Evolutionary conservation across 2,113 vertebrate species (phyloP).

Genomic region (Cnemophilus loriae): DNA sequence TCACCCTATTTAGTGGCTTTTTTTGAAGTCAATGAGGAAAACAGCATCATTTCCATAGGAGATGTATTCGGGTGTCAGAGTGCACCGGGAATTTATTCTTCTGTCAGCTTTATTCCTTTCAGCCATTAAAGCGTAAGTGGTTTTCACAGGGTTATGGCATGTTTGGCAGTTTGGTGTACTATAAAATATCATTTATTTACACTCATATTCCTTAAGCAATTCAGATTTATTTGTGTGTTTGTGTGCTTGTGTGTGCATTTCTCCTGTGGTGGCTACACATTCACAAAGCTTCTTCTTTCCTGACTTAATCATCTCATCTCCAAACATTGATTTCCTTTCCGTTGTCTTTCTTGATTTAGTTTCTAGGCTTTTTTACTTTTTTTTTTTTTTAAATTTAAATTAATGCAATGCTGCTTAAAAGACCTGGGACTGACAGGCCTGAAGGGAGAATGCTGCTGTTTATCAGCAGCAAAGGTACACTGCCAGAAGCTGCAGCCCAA

Average conservation of each 20-base stretch:
- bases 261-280: not conserved
- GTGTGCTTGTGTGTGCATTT: not conserved
- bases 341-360: not conserved
- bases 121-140: not conserved
- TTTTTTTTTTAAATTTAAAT: not conserved
- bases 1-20: not conserved
- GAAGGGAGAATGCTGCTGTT: not conserved
- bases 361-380: not conserved
- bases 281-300: not conserved
- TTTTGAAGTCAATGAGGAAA: not conserved
- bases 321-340: not conserved
- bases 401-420: not conserved
- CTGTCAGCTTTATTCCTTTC: slow-evolving; percentile 37
- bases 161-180: slow-evolving; percentile 9
- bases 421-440: not conserved
- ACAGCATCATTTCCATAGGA: not conserved
- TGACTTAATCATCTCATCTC: not conserved
- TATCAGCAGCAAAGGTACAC: not conserved
- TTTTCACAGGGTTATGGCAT: slow-evolving; percentile 24
- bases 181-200: slow-evolving; percentile 36
- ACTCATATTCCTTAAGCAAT: slow-evolving; percentile 32
- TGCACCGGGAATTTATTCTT: slow-evolving; percentile 1
- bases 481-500: not conserved
- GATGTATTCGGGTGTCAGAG: not conserved
- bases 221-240: not conserved